Evolutionary conservation across 2,797 vertebrate species (phyloP).

Genomic region (Tokudaia tokunoshimensis): DNA sequence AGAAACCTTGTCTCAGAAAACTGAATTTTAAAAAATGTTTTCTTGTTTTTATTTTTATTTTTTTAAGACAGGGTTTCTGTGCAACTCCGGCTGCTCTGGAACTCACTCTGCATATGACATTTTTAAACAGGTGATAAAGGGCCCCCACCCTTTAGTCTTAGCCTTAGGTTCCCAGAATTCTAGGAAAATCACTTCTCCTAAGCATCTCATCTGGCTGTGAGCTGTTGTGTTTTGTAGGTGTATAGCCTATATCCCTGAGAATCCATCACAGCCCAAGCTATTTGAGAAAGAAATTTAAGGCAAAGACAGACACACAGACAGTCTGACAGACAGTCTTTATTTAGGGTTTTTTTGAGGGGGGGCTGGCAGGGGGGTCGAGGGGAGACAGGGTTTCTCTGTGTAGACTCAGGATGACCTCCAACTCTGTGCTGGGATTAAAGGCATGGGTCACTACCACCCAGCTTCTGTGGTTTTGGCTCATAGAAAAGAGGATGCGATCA

Average conservation of each 20-base stretch:
- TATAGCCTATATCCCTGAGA: not conserved
- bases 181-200: not conserved
- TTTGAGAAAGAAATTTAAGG: not conserved
- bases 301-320: not conserved
- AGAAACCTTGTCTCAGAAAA: not conserved
- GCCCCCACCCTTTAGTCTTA: not conserved
- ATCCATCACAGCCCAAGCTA: not conserved
- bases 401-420: not conserved
- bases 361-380: no score
- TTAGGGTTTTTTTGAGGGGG: not conserved
- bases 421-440: not conserved
- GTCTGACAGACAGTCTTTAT: not conserved
- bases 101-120: not conserved
- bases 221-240: not conserved
- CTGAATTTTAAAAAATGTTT: not conserved
- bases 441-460: not conserved
- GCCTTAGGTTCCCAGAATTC: not conserved
- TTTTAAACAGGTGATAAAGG: not conserved
- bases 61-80: not conserved
- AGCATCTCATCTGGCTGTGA: not conserved
- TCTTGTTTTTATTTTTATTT: not conserved
- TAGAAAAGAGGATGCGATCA: not conserved
- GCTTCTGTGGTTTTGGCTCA: not conserved
- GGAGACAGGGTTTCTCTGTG: not conserved
- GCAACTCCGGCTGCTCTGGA: not conserved